phyloP scores from a whole-genome alignment of 2,888 invertebrate species.

The Lycocerus yunnanus region DNA sequence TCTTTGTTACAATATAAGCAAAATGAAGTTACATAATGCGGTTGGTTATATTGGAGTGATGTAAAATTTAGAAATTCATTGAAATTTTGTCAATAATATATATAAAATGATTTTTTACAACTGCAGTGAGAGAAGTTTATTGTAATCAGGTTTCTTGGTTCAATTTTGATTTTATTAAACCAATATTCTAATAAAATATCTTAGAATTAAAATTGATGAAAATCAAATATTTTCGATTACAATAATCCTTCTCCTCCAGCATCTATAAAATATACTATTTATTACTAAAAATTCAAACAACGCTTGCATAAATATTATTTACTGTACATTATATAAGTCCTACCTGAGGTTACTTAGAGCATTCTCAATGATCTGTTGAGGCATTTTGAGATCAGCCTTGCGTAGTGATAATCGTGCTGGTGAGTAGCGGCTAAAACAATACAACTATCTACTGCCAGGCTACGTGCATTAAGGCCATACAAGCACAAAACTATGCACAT shows the following conservation, averaged over 20 bases:
- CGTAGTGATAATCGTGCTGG: slow-evolving; percentile 81
- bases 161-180: not conserved
- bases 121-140: not conserved
- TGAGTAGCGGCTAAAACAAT: slow-evolving; percentile 77
- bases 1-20: not conserved
- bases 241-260: not conserved
- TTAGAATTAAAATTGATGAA: too few species aligned
- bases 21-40: not conserved
- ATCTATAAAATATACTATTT: not conserved
- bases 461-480: slow-evolving; percentile 41
- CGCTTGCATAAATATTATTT: too few species aligned
- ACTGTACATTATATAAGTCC: not conserved
- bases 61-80: not conserved
- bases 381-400: slow-evolving; percentile 79
- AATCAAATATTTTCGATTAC: not conserved
- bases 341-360: slow-evolving; percentile 75
- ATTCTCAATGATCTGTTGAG: slow-evolving; percentile 78
- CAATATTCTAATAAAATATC: too few species aligned
- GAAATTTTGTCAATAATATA: not conserved
- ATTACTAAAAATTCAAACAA: not conserved
- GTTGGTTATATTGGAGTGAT: not conserved
- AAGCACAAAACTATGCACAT: slow-evolving; percentile 17
- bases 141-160: not conserved
- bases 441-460: slow-evolving; percentile 46
- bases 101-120: not conserved